Conservation (phyloP, 2,888 invertebrate genomes). For the Cephus rjabovi region DNA sequence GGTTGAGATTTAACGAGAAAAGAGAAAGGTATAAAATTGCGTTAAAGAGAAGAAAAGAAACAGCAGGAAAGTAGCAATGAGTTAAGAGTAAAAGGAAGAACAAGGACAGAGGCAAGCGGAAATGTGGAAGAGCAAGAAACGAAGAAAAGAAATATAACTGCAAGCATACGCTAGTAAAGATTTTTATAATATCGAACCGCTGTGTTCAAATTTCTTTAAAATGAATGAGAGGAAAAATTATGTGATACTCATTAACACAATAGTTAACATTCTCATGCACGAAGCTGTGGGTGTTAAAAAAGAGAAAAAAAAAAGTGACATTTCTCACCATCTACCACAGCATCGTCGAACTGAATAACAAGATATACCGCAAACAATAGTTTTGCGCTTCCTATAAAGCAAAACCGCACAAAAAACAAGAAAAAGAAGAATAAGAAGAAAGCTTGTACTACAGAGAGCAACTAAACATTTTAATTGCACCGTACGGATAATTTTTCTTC, state of each 20-base stretch:
- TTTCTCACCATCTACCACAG: neutral
- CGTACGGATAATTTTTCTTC: neutral
- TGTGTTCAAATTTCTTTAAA: slow-evolving; percentile 47
- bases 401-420: neutral
- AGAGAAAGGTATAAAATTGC: slow-evolving; percentile 8
- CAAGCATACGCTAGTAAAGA: slow-evolving; percentile 35
- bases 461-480: neutral
- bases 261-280: slow-evolving; percentile 13
- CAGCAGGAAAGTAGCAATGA: slow-evolving; percentile 14
- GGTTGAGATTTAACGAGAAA: slow-evolving; percentile 17
- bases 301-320: neutral
- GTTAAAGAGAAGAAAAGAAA: slow-evolving; percentile 16
- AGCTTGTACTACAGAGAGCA: neutral
- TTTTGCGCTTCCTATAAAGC: neutral
- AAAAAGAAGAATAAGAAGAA: neutral
- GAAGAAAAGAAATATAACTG: slow-evolving; percentile 20
- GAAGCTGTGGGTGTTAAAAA: neutral
- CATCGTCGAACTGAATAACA: neutral
- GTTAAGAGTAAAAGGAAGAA: slow-evolving; percentile 19
- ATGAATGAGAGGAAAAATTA: slow-evolving; percentile 10
- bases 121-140: slow-evolving; percentile 22
- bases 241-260: slow-evolving; percentile 17
- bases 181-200: slow-evolving; percentile 44
- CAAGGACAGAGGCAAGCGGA: slow-evolving; percentile 17
- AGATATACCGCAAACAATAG: neutral